These are phyloP conservation scores for Thera obeliscata DNA, from an alignment of 2,888 invertebrate species.

Conservation along the genomic window DNA sequence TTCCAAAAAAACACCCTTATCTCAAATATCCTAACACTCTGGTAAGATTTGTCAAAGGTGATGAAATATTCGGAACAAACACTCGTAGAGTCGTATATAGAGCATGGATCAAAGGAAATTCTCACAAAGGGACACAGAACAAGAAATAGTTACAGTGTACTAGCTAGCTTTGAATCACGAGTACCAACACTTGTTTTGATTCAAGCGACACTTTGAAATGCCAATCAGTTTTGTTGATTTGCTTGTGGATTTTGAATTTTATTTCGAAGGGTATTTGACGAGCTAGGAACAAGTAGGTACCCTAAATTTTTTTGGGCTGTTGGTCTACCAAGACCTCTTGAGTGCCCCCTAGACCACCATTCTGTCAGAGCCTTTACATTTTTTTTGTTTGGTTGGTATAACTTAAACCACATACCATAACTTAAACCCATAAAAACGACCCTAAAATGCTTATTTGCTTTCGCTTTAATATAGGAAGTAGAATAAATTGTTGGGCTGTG, in stretches of 20 bases:
- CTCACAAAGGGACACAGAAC: constrained; percentile 58
- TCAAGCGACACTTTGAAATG: constrained; percentile 43
- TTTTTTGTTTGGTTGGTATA: no score
- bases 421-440: no score
- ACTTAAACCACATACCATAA: no score
- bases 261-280: no score
- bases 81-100: constrained; percentile 38
- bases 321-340: no score
- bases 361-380: no score
- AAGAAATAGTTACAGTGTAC: constrained; percentile 5
- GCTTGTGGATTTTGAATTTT: neutral
- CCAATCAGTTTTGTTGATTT: constrained; percentile 38
- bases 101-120: constrained; percentile 60
- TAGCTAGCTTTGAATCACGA: constrained; percentile 16
- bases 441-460: no score
- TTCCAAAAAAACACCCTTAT: constrained; percentile 5
- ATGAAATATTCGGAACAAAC: constrained; percentile 61
- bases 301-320: no score
- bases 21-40: constrained; percentile 19
- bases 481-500: no score
- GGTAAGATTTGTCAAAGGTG: constrained; percentile 65
- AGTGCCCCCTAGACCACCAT: no score
- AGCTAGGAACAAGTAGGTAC: no score
- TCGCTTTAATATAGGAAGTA: no score
- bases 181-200: constrained; percentile 45